These are phyloP conservation scores for Ia io DNA, from an alignment of 2,113 vertebrate genomes.

Conservation along the genomic window DNA sequence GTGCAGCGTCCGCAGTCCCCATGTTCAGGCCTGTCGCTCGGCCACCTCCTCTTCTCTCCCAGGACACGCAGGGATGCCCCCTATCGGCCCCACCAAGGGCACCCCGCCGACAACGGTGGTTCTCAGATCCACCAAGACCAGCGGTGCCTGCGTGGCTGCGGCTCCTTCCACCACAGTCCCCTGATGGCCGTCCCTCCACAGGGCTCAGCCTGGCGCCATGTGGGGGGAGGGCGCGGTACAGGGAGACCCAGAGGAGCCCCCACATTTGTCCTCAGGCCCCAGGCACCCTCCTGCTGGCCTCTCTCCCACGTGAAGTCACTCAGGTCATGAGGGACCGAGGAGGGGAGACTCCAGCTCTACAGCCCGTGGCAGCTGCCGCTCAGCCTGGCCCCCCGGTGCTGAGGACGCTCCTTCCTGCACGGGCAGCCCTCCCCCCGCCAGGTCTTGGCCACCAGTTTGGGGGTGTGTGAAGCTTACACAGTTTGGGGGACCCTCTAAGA, in stretches of 20 bases:
- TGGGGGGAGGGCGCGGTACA: no score
- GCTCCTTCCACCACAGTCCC: not conserved
- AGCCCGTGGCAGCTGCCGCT: not conserved
- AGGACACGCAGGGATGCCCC: not conserved
- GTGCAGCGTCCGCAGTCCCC: fast-evolving
- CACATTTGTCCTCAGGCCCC: not conserved
- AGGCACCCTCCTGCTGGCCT: not conserved
- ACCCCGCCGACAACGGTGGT: not conserved
- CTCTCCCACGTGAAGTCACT: not conserved
- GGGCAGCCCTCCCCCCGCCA: no score
- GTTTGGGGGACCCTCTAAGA: not conserved
- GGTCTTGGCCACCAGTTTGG: not conserved
- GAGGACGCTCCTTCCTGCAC: not conserved
- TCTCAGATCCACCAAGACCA: not conserved
- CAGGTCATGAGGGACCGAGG: not conserved
- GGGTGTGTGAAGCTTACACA: not conserved
- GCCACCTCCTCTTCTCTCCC: not conserved
- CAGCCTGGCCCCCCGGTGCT: no score
- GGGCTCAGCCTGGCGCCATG: not conserved
- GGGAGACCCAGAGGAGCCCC: not conserved
- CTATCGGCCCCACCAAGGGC: no score
- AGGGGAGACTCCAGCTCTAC: not conserved
- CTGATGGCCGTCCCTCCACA: fast-evolving
- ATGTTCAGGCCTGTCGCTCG: no score
- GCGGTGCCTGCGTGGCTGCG: fast-evolving